A percentile compares a stretch with the other conserved stretches of the same genome.
These are phyloP conservation scores for Apodemia zela DNA, from an alignment of 2,888 invertebrate genomes.

Conservation along the genomic window DNA sequence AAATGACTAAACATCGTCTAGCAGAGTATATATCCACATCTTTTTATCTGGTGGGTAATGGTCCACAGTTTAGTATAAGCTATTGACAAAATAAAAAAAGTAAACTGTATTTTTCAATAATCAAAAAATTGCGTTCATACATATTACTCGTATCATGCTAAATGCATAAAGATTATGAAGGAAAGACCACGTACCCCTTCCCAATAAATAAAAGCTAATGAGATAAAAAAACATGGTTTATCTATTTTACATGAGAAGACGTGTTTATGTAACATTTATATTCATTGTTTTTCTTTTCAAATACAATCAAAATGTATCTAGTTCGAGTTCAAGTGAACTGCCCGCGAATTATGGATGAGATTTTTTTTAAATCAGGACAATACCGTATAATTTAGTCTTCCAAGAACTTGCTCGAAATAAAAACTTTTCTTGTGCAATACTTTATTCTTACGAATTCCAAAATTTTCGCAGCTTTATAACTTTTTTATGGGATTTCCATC, in stretches of 20 bases:
- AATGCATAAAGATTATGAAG: no score
- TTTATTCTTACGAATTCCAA: no score
- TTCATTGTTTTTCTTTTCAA: conserved; percentile 31
- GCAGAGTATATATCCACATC: no score
- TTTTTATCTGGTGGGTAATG: no score
- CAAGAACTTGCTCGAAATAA: conserved; percentile 18
- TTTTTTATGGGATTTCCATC: not conserved
- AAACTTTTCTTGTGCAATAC: not conserved
- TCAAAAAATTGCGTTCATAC: no score
- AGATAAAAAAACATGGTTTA: not conserved
- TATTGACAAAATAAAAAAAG: no score
- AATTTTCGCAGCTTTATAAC: not conserved
- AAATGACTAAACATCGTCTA: no score
- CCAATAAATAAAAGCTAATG: not conserved
- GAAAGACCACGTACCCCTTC: not conserved
- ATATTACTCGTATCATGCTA: no score
- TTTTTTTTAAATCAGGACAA: conserved; percentile 45
- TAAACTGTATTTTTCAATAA: no score
- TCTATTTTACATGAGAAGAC: not conserved
- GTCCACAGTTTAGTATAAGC: no score
- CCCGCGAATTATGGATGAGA: conserved; percentile 43
- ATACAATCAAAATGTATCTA: conserved; percentile 58
- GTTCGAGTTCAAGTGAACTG: conserved; percentile 56
- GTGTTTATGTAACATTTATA: conserved; percentile 19
- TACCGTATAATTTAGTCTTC: conserved; percentile 36